These are phyloP conservation scores for Podiceps cristatus DNA, from an alignment of 2,113 vertebrate genomes.

Conservation along the genomic window DNA sequence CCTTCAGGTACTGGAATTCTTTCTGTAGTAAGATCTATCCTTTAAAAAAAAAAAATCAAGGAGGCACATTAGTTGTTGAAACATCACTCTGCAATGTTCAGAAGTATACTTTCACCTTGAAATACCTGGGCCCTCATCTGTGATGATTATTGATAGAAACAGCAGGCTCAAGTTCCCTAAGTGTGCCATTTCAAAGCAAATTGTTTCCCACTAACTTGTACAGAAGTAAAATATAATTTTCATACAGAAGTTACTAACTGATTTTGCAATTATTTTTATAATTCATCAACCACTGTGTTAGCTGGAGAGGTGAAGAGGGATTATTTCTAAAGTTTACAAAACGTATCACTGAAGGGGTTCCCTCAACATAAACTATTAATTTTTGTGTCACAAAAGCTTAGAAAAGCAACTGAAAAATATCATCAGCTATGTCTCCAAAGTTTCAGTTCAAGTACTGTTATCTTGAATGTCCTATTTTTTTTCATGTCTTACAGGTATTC, in stretches of 20 bases:
- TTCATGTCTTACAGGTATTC: conserved; percentile 70
- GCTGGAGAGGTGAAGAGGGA: neutral
- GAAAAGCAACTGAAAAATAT: neutral
- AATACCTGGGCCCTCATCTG: neutral
- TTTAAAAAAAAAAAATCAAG: neutral
- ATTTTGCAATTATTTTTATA: neutral
- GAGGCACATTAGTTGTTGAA: neutral
- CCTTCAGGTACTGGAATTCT: neutral
- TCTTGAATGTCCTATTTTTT: neutral
- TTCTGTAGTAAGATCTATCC: neutral
- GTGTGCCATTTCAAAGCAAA: neutral
- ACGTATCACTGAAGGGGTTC: neutral
- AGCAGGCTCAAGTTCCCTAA: neutral
- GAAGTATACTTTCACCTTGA: neutral
- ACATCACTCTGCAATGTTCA: neutral
- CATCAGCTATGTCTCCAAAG: neutral
- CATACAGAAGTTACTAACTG: neutral
- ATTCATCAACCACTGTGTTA: neutral
- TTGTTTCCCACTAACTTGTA: neutral
- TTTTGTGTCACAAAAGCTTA: neutral
- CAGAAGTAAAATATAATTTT: neutral
- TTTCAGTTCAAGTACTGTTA: neutral
- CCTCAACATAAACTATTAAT: neutral
- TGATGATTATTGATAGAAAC: neutral
- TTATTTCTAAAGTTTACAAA: neutral